Evolutionary conservation across 2,797 vertebrate genomes (phyloP).

Genomic region (Simalia tracyae): DNA sequence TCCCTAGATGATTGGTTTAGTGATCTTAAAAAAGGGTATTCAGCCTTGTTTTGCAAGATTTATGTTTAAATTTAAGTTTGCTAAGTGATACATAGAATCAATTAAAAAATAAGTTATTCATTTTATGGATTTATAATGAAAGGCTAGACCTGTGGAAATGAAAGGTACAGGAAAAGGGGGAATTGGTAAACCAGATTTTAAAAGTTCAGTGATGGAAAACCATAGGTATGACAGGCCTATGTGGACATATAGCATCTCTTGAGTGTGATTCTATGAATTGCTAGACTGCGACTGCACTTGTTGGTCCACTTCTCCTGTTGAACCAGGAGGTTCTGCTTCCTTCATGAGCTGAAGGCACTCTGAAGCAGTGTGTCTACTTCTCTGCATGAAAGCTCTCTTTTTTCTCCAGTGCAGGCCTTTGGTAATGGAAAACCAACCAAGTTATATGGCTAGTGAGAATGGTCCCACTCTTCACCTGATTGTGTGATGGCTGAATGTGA

Average conservation of each 20-base stretch:
- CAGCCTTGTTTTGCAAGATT: not conserved
- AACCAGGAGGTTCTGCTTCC: not conserved
- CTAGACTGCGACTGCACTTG: not conserved
- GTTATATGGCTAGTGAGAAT: not conserved
- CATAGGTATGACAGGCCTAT: not conserved
- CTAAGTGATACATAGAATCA: not conserved
- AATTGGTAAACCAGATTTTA: not conserved
- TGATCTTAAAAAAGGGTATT: not conserved
- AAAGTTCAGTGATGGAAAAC: not conserved
- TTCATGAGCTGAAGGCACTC: not conserved
- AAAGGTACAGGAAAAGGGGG: not conserved
- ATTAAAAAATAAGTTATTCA: not conserved
- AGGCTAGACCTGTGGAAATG: not conserved
- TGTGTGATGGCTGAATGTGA: not conserved
- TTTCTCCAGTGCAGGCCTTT: not conserved
- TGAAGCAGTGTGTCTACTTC: not conserved
- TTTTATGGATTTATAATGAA: not conserved
- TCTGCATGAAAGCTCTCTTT: not conserved
- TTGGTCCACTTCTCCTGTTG: not conserved
- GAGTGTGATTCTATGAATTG: not conserved
- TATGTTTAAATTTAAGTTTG: not conserved
- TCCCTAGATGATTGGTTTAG: not conserved
- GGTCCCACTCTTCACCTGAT: not conserved
- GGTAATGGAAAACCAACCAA: not conserved
- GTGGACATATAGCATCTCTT: not conserved